These are phyloP conservation scores for Trachops cirrhosus DNA, from an alignment of 2,797 vertebrate genomes.

Conservation along the genomic window DNA sequence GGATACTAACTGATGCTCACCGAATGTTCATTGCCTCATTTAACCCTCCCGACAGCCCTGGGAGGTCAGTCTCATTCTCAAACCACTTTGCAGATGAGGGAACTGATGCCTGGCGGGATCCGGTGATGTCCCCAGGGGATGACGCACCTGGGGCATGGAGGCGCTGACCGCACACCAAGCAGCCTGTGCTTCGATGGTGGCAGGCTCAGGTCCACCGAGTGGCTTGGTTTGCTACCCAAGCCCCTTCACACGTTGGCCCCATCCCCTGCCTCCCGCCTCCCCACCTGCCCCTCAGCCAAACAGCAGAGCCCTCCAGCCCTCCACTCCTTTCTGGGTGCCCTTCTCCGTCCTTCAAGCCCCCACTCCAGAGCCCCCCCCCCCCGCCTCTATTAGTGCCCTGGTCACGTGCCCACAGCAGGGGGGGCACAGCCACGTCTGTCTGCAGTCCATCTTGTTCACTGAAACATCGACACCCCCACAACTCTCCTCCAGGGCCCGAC, in stretches of 20 bases:
- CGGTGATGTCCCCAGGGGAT: background rate
- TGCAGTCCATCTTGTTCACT: background rate
- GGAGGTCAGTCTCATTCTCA: background rate
- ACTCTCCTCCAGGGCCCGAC: background rate
- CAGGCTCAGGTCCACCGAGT: background rate
- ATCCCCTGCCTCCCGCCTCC: background rate
- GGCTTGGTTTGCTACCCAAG: background rate
- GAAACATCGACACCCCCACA: background rate
- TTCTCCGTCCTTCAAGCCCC: background rate
- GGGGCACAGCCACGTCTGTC: background rate
- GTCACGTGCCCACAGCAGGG: background rate
- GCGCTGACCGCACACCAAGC: background rate
- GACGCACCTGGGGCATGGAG: background rate
- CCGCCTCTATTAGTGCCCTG: rapidly evolving
- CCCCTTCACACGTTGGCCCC: background rate
- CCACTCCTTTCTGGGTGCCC: background rate
- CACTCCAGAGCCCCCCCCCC: background rate
- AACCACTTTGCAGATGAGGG: background rate
- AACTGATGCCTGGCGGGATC: background rate
- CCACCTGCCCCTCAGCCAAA: background rate
- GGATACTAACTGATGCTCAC: background rate
- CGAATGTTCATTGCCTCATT: background rate
- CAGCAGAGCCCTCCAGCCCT: background rate
- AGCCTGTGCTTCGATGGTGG: background rate
- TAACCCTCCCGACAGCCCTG: background rate